phyloP scores from a whole-genome alignment of 2,797 vertebrate genomes.

The Parauchenoglanis punctatus region DNA sequence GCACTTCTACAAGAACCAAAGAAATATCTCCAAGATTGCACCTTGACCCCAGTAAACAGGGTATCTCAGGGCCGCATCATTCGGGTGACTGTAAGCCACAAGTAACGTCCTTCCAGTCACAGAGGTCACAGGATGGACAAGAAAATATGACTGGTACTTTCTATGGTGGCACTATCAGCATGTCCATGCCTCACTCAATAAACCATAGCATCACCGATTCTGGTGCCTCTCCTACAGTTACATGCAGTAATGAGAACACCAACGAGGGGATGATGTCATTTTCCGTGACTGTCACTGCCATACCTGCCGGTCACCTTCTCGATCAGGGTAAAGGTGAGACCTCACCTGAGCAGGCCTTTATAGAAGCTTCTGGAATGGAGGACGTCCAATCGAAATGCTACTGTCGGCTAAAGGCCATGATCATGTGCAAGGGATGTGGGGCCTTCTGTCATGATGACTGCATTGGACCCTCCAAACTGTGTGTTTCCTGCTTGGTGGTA shows the following conservation, averaged over 20 bases:
- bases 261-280: slow-evolving; percentile 86
- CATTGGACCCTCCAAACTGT: slow-evolving; percentile 96
- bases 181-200: slow-evolving; percentile 83
- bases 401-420: slow-evolving; percentile 98
- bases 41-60: slow-evolving; percentile 66
- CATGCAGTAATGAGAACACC: slow-evolving; percentile 77
- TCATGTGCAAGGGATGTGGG: slow-evolving; percentile 97
- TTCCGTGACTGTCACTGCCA: slow-evolving; percentile 95
- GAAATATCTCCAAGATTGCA: slow-evolving; percentile 78
- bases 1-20: slow-evolving; percentile 74
- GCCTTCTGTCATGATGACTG: slow-evolving; percentile 98
- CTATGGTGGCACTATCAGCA: slow-evolving; percentile 90
- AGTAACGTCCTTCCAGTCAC: slow-evolving; percentile 68
- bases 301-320: slow-evolving; percentile 81
- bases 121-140: slow-evolving; percentile 73
- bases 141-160: slow-evolving; percentile 71
- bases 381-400: slow-evolving; percentile 92
- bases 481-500: slow-evolving; percentile 95
- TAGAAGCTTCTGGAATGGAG: slow-evolving; percentile 80
- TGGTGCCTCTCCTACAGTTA: slow-evolving; percentile 56
- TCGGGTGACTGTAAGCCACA: slow-evolving; percentile 70
- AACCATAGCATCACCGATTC: slow-evolving; percentile 71
- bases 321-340: slow-evolving; percentile 73
- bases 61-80: slow-evolving; percentile 76
- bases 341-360: slow-evolving; percentile 83